A percentile compares a stretch with the other conserved stretches of the same genome.
These are phyloP conservation scores for Orchestes rusci DNA, from an alignment of 2,888 invertebrate species.

Conservation along the genomic window DNA sequence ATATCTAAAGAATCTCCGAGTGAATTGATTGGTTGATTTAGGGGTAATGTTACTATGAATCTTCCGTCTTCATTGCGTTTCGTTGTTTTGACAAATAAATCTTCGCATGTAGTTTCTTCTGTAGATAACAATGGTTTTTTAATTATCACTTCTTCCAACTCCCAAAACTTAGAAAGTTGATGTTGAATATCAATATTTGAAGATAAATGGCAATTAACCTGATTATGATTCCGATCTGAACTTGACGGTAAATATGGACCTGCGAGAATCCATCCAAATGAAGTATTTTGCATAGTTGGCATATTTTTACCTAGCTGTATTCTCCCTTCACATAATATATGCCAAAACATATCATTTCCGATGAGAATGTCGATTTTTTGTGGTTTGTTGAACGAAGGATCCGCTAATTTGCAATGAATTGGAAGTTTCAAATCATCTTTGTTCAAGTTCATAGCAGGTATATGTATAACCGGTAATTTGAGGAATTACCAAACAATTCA, in stretches of 20 bases:
- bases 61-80: not conserved
- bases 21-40: not conserved
- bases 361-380: not conserved
- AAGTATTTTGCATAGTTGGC: not conserved
- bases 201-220: too few relatives aligned
- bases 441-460: too few relatives aligned
- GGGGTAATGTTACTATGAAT: not conserved
- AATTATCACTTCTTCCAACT: not conserved
- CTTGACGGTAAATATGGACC: too few relatives aligned
- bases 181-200: too few relatives aligned
- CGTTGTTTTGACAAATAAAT: not conserved
- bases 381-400: not conserved
- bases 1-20: not conserved
- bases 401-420: not conserved
- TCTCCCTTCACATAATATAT: not conserved
- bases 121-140: not conserved
- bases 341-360: not conserved
- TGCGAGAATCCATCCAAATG: not conserved
- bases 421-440: too few relatives aligned
- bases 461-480: too few relatives aligned
- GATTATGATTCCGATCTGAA: too few relatives aligned
- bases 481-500: too few relatives aligned
- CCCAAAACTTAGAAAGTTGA: too few relatives aligned
- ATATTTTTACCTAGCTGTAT: not conserved
- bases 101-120: not conserved